phyloP scores from a whole-genome alignment of 2,888 invertebrate species.

The Prosopocoilus inquinatus region DNA sequence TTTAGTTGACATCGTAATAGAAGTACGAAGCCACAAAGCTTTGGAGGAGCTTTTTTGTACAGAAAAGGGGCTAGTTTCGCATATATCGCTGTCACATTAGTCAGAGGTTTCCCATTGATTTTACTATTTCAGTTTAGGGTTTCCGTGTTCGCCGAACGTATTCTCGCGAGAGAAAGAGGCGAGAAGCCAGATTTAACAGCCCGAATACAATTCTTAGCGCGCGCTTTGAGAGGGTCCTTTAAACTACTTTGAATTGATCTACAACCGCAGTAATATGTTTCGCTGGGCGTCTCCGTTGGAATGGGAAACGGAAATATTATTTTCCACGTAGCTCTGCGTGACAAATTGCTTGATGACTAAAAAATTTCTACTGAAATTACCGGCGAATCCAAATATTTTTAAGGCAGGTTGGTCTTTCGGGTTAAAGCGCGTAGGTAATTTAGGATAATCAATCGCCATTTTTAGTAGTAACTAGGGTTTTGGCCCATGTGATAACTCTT shows the following conservation, averaged over 20 bases:
- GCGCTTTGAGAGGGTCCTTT: constrained; percentile 17
- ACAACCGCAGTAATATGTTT: background rate
- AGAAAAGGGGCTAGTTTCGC: constrained; percentile 30
- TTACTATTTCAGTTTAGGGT: constrained; percentile 25
- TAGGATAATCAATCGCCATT: background rate
- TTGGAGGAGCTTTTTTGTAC: constrained; percentile 26
- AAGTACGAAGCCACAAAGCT: constrained; percentile 23
- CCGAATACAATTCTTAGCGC: constrained; percentile 21
- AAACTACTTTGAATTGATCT: constrained; percentile 16
- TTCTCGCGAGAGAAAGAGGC: constrained; percentile 12
- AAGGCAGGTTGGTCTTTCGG: too few species aligned
- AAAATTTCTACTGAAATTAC: too few species aligned
- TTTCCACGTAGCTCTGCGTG: too few species aligned
- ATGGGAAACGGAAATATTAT: too few species aligned
- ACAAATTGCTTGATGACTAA: too few species aligned
- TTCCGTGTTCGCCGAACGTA: constrained; percentile 17
- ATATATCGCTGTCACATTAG: constrained; percentile 33
- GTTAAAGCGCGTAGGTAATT: background rate
- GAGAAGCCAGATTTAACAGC: constrained; percentile 21
- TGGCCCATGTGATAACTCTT: constrained; percentile 3
- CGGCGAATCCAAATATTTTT: too few species aligned
- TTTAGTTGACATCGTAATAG: constrained; percentile 26
- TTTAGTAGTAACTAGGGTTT: background rate
- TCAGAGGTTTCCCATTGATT: constrained; percentile 27
- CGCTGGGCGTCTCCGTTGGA: background rate